A percentile compares a stretch with the other conserved stretches of the same genome.
phyloP scores from a whole-genome alignment of 2,113 vertebrate species.

The Spilogale gracilis region DNA sequence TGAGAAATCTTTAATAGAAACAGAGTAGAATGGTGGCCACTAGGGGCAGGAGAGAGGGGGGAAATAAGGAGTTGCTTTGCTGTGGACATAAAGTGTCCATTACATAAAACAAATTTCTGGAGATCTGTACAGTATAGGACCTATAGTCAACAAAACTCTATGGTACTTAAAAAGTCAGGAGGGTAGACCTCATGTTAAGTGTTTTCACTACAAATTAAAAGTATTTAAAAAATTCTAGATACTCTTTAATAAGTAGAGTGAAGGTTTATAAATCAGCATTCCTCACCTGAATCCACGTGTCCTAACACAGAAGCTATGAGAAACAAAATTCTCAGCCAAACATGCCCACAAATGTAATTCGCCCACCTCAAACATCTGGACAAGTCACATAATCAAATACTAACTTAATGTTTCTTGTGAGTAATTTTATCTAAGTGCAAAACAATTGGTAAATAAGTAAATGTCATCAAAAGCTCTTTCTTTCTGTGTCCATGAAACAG shows the following conservation, averaged over 20 bases:
- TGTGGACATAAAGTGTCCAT: not conserved
- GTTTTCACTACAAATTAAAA: not conserved
- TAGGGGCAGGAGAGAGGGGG: not conserved
- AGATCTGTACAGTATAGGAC: not conserved
- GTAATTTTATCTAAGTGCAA: slow-evolving; percentile 33
- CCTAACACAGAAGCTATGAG: not conserved
- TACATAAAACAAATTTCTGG: not conserved
- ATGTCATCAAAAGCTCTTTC: slow-evolving; percentile 25
- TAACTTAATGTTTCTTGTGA: not conserved
- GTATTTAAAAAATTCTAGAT: not conserved
- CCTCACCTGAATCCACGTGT: not conserved
- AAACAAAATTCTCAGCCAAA: not conserved
- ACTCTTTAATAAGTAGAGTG: not conserved
- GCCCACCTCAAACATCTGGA: not conserved
- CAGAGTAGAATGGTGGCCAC: not conserved
- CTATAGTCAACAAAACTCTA: not conserved
- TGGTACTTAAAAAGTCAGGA: not conserved
- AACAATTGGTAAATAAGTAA: slow-evolving; percentile 43
- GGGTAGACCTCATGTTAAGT: not conserved
- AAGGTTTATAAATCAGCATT: not conserved
- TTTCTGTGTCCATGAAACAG: not conserved
- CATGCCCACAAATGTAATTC: not conserved
- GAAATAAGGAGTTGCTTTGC: not conserved
- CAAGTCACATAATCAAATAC: not conserved
- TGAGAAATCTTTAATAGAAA: not conserved